Base-by-base conservation (phyloP, 2,888 invertebrate species). In the Poecilus cupreus region DNA sequence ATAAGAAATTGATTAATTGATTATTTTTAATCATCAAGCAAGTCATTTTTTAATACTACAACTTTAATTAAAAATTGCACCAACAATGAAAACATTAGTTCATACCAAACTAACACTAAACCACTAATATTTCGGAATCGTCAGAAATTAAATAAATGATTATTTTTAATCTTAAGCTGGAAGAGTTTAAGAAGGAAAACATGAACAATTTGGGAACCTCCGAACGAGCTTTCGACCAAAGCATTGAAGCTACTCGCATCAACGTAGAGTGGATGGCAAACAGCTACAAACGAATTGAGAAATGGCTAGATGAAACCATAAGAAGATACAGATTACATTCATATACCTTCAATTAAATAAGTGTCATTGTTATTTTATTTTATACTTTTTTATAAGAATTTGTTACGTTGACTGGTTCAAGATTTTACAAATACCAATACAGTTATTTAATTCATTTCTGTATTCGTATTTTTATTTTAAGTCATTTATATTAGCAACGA, bases 231-330 rank as follows among this genome's bases (percentile, higher is more conserved):
- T 90, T 92, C 77, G 88, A 90, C 54, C 91, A 90, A 83, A 90
- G 91, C 1, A 89, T 92, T 37, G 92, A 93, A 86, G 89, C 86
- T 74, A 91, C 91, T 0, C 87, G 88, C 83, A 88, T 89, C 18
- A 93, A 93, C 85, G 90, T 92, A 4, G 87, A 88, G 72, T 93
- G 93, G 93, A 92, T 92, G 90, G 87, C 90, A 68, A 89, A 89
- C 26, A 91, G 91, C 86, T 91, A 91, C 51, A 75, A 75, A 51
- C 5, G 32, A 37, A 57, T 77, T 20, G 57, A 57, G 39, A 5
- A 39, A 10, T 77, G 77, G 77, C 26, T 77, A 8, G 60, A 77
- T 13, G 77, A 77, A 6, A 77, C 77, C n/a, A 18, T 77, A 20
- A 8, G 46, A 39, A 77, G 13, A 64, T 77, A 75, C 18, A 51